A percentile compares a stretch with the other conserved stretches of the same genome.
These are phyloP conservation scores for Orientallactaga bullata DNA, from an alignment of 2,113 vertebrate genomes.

Conservation along the genomic window DNA sequence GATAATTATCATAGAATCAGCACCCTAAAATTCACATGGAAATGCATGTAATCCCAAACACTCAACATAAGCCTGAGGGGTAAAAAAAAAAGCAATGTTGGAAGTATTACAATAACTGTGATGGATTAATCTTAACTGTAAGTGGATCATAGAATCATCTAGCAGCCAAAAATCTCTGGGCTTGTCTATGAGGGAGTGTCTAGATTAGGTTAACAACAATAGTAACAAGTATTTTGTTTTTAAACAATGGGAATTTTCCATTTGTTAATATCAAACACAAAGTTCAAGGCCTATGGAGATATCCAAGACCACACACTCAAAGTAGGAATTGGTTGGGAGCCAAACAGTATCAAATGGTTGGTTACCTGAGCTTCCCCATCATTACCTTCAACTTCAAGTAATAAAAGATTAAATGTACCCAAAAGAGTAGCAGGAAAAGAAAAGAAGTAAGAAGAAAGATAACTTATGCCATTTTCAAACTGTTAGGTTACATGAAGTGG, in stretches of 20 bases:
- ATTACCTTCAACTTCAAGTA: slow-evolving; percentile 66
- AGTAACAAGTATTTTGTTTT: not conserved
- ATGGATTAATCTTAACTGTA: too few relatives aligned
- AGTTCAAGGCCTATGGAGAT: slow-evolving; percentile 50
- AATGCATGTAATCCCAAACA: too few relatives aligned
- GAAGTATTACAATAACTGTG: too few relatives aligned
- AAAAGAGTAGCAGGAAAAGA: slow-evolving; percentile 54
- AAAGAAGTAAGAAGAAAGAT: slow-evolving; percentile 43
- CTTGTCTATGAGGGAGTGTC: too few relatives aligned
- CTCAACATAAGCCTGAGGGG: too few relatives aligned
- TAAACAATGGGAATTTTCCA: not conserved
- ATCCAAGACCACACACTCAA: slow-evolving; percentile 30
- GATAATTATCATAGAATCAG: too few relatives aligned
- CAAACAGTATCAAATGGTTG: slow-evolving; percentile 74
- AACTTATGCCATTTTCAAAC: slow-evolving; percentile 64
- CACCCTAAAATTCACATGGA: too few relatives aligned
- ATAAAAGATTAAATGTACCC: slow-evolving; percentile 75
- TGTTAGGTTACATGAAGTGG: too few relatives aligned
- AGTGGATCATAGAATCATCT: too few relatives aligned
- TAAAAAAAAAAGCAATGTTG: too few relatives aligned
- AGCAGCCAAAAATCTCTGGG: too few relatives aligned
- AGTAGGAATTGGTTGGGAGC: slow-evolving; percentile 64
- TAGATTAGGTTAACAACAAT: too few relatives aligned
- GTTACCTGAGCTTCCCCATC: slow-evolving; percentile 75
- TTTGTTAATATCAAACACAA: slow-evolving; percentile 55